Base-by-base conservation (phyloP, 2,888 invertebrate genomes). In the Odontothrips loti region DNA sequence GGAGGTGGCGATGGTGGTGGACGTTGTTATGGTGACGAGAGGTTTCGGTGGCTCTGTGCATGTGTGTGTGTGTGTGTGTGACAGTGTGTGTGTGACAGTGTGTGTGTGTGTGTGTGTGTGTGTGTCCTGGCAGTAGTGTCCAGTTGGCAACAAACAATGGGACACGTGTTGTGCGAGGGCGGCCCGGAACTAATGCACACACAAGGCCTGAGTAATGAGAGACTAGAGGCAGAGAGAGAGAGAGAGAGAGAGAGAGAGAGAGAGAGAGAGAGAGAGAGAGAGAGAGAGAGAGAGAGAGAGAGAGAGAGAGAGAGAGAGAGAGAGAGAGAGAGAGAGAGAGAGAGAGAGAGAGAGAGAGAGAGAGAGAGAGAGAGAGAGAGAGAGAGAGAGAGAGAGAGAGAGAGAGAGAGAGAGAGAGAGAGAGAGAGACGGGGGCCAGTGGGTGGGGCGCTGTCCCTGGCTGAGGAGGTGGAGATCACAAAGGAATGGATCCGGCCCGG, bases 91-190 rank as follows among this genome's bases (percentile, higher is more conserved):
- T 4, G 34, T 4, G 34, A 43, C 3, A 43, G 34, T 4, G 34
- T 43, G 34, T 11, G 12, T 0, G 58, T 11, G 58, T 6, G 58
- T 11, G 34, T 4, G 34, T 43, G 34, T 11, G 12, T 0, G 58
- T 11, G 58, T 6, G 58, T 11, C n/a, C n/a, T 6, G 68, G 68
- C 11, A 23, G 9, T 23, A 12, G 68, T 27, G 68, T 75, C 68
- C 68, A 75, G 68, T 58, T 58, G 58, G 58, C 68, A 75, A 75
- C 68, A 75, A 75, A 75, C 68, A 75, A 75, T 75, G 23, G 68
- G 68, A 75, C 68, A 75, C 68, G 68, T 75, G 68, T 75, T 75
- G 68, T 75, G 68, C 12, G 68, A 23, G 68, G 68, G 68, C 68
- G n/a, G 68, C 8, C 68, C 68, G 68, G 68, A 75, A 75, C 68